Percentiles rank a stretch among this genome's conserved stretches.
Evolutionary conservation across 2,888 invertebrate species (phyloP).

Genomic region (Dolichopus griseipennis): DNA sequence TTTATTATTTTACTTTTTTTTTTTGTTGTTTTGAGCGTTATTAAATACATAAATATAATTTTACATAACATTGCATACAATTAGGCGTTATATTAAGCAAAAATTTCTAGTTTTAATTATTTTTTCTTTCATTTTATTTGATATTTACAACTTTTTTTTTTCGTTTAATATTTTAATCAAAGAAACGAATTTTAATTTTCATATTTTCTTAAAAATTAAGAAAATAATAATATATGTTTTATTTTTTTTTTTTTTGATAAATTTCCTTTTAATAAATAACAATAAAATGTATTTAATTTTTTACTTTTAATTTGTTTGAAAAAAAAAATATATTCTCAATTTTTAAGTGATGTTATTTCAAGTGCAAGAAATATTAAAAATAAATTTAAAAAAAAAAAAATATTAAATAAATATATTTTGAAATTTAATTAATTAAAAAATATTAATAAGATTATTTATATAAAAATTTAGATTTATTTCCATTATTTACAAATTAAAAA

Average conservation of each 20-base stretch:
- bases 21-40: neutral
- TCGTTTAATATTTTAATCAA: neutral
- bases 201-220: neutral
- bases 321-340: neutral
- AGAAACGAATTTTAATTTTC: neutral
- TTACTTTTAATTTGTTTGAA: neutral
- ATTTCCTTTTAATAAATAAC: neutral
- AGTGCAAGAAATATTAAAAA: neutral
- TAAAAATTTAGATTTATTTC: constrained; percentile 1
- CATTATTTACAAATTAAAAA: neutral
- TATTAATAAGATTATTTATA: neutral
- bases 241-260: too few relatives aligned
- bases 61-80: neutral
- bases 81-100: neutral
- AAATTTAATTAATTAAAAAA: too few relatives aligned
- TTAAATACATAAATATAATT: neutral
- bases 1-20: neutral
- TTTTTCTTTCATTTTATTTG: neutral
- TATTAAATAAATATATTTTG: too few relatives aligned
- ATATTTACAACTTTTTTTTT: neutral
- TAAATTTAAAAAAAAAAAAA: neutral
- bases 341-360: neutral
- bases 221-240: too few relatives aligned
- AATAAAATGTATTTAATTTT: neutral
- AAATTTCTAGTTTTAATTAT: neutral